These are phyloP conservation scores for Drosophila elegans DNA, from an alignment of 1,140 invertebrate species.

Conservation along the genomic window DNA sequence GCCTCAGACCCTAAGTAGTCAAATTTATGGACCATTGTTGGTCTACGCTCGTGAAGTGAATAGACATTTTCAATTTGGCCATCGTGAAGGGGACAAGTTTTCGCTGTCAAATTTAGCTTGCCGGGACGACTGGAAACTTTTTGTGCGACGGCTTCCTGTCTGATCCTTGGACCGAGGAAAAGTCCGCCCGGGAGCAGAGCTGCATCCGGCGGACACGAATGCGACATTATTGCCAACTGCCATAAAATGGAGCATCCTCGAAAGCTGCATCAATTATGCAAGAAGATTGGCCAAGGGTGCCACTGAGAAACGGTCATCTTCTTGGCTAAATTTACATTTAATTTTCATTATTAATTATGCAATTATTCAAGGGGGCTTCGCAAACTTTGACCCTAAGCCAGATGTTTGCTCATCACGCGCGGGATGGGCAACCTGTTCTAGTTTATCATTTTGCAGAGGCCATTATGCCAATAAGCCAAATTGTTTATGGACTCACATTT, in stretches of 20 bases:
- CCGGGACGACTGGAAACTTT: constrained; percentile 37
- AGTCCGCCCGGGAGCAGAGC: constrained; percentile 17
- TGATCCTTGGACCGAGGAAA: constrained; percentile 32
- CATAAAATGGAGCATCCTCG: constrained; percentile 58
- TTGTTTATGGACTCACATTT: constrained; percentile 50
- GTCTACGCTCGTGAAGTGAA: constrained; percentile 3
- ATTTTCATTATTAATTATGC: constrained; percentile 79
- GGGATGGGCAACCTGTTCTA: constrained; percentile 22
- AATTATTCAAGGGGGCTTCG: constrained; percentile 52
- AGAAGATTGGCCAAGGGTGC: constrained; percentile 51
- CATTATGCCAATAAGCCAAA: constrained; percentile 79
- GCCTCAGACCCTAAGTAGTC: constrained; percentile 13
- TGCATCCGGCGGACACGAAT: constrained; percentile 57
- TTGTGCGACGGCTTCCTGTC: constrained; percentile 30
- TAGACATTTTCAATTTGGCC: constrained; percentile 38
- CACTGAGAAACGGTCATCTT: constrained; percentile 1
- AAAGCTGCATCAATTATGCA: constrained; percentile 73
- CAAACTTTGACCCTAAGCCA: constrained; percentile 62
- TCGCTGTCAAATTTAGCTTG: constrained; percentile 50
- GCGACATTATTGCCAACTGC: constrained; percentile 63
- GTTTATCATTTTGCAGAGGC: constrained; percentile 47
- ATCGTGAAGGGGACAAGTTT: constrained; percentile 6
- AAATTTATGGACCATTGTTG: constrained; percentile 42
- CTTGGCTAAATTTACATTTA: constrained; percentile 68
- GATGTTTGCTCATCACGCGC: constrained; percentile 64